A percentile compares a stretch with the other conserved stretches of the same genome.
Conservation (phyloP, 2,797 vertebrate species). For the Xenopus petersii region DNA sequence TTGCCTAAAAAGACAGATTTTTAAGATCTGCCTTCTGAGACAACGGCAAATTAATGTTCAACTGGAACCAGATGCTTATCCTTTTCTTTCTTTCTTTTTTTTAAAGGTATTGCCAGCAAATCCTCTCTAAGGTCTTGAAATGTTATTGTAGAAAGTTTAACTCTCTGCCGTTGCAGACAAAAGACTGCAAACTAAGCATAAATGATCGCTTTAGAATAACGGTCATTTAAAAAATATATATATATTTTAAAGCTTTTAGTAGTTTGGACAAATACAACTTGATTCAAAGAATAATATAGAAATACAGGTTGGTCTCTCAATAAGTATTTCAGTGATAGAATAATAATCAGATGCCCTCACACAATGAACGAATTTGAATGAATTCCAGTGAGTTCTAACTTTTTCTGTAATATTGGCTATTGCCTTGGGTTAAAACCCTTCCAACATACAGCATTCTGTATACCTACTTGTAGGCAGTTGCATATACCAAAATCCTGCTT, state of each 20-base stretch:
- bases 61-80: slow-evolving; percentile 64
- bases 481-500: too few relatives aligned
- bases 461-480: too few relatives aligned
- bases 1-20: slow-evolving; percentile 38
- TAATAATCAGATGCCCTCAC: too few relatives aligned
- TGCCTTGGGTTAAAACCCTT: too few relatives aligned
- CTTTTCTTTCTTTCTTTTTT: slow-evolving; percentile 30
- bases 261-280: slow-evolving; percentile 36
- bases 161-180: slow-evolving; percentile 13
- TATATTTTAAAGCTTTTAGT: neutral
- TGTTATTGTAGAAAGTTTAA: slow-evolving; percentile 40
- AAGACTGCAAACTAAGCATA: slow-evolving; percentile 17
- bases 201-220: slow-evolving; percentile 21
- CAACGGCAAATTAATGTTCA: slow-evolving; percentile 62
- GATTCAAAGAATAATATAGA: slow-evolving; percentile 33
- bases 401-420: too few relatives aligned
- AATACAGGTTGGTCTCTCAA: slow-evolving; percentile 9
- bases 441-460: too few relatives aligned
- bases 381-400: too few relatives aligned
- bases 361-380: too few relatives aligned
- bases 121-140: slow-evolving; percentile 29
- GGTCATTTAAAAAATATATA: slow-evolving; percentile 22
- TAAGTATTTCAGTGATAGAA: too few relatives aligned
- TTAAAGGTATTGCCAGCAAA: slow-evolving; percentile 55
- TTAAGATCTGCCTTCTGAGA: slow-evolving; percentile 55